phyloP scores from a whole-genome alignment of 2,888 invertebrate genomes.

The Capitulum mitella region DNA sequence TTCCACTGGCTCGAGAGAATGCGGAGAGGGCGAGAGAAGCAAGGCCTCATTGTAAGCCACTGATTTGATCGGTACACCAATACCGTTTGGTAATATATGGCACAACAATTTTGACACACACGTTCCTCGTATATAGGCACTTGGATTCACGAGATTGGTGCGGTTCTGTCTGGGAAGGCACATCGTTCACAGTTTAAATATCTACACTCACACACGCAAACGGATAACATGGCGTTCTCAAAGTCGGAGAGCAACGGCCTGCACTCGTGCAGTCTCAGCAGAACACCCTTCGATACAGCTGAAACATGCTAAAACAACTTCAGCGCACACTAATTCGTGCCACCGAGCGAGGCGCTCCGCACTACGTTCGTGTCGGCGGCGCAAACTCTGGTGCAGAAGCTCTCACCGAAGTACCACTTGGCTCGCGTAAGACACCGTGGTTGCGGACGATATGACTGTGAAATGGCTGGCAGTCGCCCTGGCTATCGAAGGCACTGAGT shows the following conservation, averaged over 20 bases:
- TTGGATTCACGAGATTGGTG: constrained; percentile 8
- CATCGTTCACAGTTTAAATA: background rate
- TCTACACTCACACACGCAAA: background rate
- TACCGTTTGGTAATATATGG: background rate
- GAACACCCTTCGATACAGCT: too few relatives aligned
- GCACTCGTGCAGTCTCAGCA: too few relatives aligned
- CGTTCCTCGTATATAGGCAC: constrained; percentile 24
- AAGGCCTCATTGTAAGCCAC: constrained; percentile 8
- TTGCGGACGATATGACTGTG: background rate
- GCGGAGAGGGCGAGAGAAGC: background rate
- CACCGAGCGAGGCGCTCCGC: too few relatives aligned
- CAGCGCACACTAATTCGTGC: too few relatives aligned
- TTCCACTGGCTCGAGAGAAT: background rate
- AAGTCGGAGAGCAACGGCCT: too few relatives aligned
- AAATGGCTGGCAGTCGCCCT: background rate
- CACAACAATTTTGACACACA: constrained; percentile 19
- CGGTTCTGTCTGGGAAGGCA: background rate
- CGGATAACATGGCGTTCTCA: too few relatives aligned
- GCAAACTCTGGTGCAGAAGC: too few relatives aligned
- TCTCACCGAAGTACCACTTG: too few relatives aligned
- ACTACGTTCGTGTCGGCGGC: too few relatives aligned
- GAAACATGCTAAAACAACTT: too few relatives aligned
- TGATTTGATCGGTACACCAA: background rate
- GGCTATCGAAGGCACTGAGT: constrained; percentile 11
- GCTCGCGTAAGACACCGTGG: background rate